phyloP scores from a whole-genome alignment of 2,113 vertebrate species.

The Paramormyrops kingsleyae region DNA sequence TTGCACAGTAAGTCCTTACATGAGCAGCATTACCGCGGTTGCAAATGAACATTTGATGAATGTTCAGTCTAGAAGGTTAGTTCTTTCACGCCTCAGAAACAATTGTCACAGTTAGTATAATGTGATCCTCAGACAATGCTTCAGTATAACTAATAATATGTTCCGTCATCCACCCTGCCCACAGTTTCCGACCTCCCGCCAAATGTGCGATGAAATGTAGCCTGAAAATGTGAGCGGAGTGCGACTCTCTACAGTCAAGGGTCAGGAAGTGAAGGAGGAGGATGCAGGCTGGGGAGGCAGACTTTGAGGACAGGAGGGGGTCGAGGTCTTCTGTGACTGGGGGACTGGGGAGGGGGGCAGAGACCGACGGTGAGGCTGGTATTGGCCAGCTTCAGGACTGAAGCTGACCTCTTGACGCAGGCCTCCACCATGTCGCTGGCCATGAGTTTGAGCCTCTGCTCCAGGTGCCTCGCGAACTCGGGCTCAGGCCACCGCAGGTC shows the following conservation, averaged over 20 bases:
- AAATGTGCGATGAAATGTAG: neutral
- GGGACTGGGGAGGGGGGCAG: too few species aligned
- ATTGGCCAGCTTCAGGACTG: neutral
- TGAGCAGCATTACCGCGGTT: neutral
- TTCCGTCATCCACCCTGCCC: neutral
- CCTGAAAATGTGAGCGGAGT: neutral
- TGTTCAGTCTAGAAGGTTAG: constrained; percentile 19
- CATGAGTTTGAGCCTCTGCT: constrained; percentile 96
- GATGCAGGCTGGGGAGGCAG: neutral
- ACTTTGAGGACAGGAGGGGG: neutral
- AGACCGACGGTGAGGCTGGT: neutral
- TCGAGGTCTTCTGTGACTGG: neutral
- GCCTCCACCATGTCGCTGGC: constrained; percentile 98
- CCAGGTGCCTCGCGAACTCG: constrained; percentile 91
- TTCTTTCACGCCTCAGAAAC: constrained; percentile 21
- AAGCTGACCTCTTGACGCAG: constrained; percentile 84
- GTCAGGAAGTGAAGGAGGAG: neutral
- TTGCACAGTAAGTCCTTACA: constrained; percentile 7
- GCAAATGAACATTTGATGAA: constrained; percentile 21
- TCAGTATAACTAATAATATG: constrained; percentile 1
- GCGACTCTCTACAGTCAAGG: neutral
- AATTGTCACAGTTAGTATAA: constrained; percentile 8
- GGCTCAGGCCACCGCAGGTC: constrained; percentile 95
- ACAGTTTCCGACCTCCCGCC: neutral
- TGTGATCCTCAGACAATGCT: constrained; percentile 9